A percentile compares a stretch with the other conserved stretches of the same genome.
Conservation (phyloP, 2,797 vertebrate species). For the Neostethus bicornis region DNA sequence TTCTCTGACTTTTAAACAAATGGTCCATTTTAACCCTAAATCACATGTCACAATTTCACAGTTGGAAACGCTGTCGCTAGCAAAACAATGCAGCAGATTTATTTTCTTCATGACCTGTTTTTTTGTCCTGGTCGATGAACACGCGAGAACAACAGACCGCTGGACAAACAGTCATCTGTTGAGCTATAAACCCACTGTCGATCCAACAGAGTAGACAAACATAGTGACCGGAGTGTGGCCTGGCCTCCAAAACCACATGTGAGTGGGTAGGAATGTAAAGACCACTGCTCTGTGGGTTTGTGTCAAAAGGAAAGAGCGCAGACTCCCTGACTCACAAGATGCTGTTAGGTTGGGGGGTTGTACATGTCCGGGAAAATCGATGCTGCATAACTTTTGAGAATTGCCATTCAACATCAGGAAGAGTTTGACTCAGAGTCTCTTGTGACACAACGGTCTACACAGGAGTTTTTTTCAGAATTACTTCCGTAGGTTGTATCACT, state of each 20-base stretch:
- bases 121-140: constrained; percentile 28
- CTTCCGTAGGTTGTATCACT: not conserved
- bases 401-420: constrained; percentile 27
- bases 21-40: constrained; percentile 35
- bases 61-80: constrained; percentile 33
- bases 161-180: constrained; percentile 29
- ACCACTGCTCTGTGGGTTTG: constrained; percentile 62
- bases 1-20: constrained; percentile 46
- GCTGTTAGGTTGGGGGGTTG: constrained; percentile 44
- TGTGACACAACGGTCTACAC: not conserved
- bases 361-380: not conserved
- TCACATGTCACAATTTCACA: constrained; percentile 34
- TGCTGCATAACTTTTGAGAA: constrained; percentile 58
- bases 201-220: constrained; percentile 38
- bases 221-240: constrained; percentile 57
- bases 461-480: not conserved
- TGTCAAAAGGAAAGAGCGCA: constrained; percentile 42
- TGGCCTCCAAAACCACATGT: constrained; percentile 63
- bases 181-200: constrained; percentile 25
- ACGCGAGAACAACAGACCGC: constrained; percentile 13
- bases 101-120: constrained; percentile 11
- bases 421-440: constrained; percentile 62
- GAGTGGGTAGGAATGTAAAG: constrained; percentile 69
- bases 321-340: constrained; percentile 70
- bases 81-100: constrained; percentile 8